These are phyloP conservation scores for Chiridota heheva DNA, from an alignment of 35 echinoderm and acorn worm genomes.

Conservation along the genomic window DNA sequence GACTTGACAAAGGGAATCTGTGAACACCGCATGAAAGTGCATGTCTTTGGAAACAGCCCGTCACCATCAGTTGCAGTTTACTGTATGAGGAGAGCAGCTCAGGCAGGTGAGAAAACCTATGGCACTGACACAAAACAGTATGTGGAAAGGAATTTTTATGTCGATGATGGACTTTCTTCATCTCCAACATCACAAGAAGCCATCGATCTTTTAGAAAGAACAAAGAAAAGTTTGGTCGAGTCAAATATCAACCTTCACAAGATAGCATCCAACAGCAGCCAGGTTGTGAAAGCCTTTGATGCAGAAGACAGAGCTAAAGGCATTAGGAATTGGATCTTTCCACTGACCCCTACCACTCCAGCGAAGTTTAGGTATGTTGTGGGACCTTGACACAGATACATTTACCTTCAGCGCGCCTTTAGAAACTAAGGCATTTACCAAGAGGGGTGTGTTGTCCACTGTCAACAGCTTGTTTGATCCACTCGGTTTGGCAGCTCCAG, in stretches of 20 bases:
- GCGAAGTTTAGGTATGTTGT: constrained; percentile 47
- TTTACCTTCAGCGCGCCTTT: constrained; percentile 44
- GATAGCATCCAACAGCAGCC: constrained; percentile 48
- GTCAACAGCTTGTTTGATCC: constrained; percentile 63
- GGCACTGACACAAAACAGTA: constrained; percentile 42
- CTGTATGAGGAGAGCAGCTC: constrained; percentile 25
- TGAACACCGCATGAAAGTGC: constrained; percentile 52
- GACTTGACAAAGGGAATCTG: neutral
- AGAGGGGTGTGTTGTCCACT: constrained; percentile 42
- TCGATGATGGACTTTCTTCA: constrained; percentile 64
- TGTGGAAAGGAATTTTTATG: constrained; percentile 58
- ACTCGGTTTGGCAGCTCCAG: constrained; percentile 54
- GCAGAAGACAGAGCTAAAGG: constrained; percentile 36
- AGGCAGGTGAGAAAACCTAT: constrained; percentile 14
- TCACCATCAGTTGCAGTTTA: constrained; percentile 44
- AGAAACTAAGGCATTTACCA: constrained; percentile 35
- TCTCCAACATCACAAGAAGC: constrained; percentile 12
- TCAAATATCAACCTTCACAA: constrained; percentile 57
- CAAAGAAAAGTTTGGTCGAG: constrained; percentile 36
- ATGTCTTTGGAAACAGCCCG: constrained; percentile 46
- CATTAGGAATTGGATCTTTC: constrained; percentile 47
- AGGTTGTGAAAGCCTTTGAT: constrained; percentile 51
- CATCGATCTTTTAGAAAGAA: constrained; percentile 29
- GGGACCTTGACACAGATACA: constrained; percentile 37
- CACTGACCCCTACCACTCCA: constrained; percentile 28